Conservation (phyloP, 2,888 invertebrate species). For the Sturmia bella region DNA sequence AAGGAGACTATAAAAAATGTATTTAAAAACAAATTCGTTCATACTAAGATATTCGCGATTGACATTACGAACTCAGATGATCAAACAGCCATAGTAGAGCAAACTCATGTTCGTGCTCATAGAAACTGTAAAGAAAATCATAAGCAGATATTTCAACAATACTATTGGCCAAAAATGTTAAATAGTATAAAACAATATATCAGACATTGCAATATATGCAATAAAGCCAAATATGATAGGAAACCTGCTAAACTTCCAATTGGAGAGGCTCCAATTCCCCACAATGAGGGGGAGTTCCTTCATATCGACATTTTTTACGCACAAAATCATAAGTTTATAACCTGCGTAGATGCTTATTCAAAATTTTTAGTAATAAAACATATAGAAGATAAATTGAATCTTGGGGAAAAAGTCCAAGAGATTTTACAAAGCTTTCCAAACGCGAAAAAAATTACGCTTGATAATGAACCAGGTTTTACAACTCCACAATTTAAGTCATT, state of each 20-base stretch:
- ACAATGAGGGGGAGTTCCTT: conserved; percentile 57
- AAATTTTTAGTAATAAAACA: too few species aligned
- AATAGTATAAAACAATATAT: conserved; percentile 44
- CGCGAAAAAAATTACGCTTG: conserved; percentile 61
- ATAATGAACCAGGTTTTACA: conserved; percentile 71
- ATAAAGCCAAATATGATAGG: conserved; percentile 54
- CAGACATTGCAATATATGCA: conserved; percentile 52
- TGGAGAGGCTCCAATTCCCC: conserved; percentile 61
- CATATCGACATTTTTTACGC: conserved; percentile 50
- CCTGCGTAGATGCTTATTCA: background rate
- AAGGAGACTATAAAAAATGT: conserved; percentile 28
- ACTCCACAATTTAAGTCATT: conserved; percentile 61
- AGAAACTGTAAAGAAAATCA: conserved; percentile 61
- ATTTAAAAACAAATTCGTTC: conserved; percentile 45
- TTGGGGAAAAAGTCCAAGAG: conserved; percentile 52
- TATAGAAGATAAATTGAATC: conserved; percentile 41
- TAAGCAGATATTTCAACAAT: conserved; percentile 37
- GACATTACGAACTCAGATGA: conserved; percentile 31
- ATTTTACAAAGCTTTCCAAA: conserved; percentile 64
- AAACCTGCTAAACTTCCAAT: conserved; percentile 52
- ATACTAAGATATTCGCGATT: conserved; percentile 34
- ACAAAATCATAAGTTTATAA: conserved; percentile 24
- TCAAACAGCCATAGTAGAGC: conserved; percentile 42
- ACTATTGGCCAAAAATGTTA: conserved; percentile 49
- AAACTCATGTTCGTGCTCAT: conserved; percentile 26